phyloP scores from a whole-genome alignment of 1,140 invertebrate genomes.

The Drosophila rhopaloa region DNA sequence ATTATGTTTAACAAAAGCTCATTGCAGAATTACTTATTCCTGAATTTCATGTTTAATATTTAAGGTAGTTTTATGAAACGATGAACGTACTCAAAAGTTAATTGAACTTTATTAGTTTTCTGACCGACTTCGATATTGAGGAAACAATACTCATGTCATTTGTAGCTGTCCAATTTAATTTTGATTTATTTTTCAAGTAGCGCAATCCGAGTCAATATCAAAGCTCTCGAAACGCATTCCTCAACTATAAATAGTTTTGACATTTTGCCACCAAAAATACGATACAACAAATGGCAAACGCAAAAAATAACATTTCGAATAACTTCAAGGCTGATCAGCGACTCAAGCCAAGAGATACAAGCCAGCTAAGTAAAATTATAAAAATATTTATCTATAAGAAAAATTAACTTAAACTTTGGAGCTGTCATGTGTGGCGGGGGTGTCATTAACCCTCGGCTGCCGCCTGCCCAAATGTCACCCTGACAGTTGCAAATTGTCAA shows the following conservation, averaged over 20 bases:
- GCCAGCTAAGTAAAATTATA: slow-evolving; percentile 17
- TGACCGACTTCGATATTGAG: slow-evolving; percentile 10
- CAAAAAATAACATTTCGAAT: slow-evolving; percentile 31
- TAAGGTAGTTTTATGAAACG: too few relatives aligned
- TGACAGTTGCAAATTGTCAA: slow-evolving; percentile 67
- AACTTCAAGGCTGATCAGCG: slow-evolving; percentile 39
- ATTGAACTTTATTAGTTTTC: slow-evolving; percentile 5
- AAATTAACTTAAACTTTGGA: slow-evolving; percentile 57
- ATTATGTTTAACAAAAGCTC: too few relatives aligned
- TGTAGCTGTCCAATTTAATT: slow-evolving; percentile 21
- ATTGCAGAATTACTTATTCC: too few relatives aligned
- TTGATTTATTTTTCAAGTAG: slow-evolving; percentile 43
- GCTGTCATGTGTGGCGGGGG: slow-evolving; percentile 43
- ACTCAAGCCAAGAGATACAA: slow-evolving; percentile 9
- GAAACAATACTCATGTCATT: slow-evolving; percentile 7
- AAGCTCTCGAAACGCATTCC: slow-evolving; percentile 28
- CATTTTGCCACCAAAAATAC: slow-evolving; percentile 40
- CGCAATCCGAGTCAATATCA: slow-evolving; percentile 40
- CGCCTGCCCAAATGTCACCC: slow-evolving; percentile 44
- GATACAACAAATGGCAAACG: slow-evolving; percentile 31
- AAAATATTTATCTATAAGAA: slow-evolving; percentile 55
- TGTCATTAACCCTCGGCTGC: slow-evolving; percentile 38
- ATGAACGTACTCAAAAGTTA: background rate
- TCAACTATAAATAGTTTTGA: slow-evolving; percentile 45
- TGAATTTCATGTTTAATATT: too few relatives aligned